Base-by-base conservation (phyloP, 2,888 invertebrate species). In the Drosophila nigricruria region DNA sequence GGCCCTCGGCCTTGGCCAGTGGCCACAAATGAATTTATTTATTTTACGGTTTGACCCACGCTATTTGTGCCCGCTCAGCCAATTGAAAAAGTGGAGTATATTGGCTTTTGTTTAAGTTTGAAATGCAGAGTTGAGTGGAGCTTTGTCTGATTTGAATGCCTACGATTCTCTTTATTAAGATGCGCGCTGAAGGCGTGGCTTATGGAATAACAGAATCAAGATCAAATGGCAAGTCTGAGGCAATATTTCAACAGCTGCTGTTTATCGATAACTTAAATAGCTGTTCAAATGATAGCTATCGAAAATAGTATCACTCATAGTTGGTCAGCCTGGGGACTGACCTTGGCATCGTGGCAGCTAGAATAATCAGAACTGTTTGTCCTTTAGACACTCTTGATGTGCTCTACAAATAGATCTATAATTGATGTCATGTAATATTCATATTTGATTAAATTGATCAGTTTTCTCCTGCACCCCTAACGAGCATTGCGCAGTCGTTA, bases 21-120 rank as follows among this genome's bases (percentile, higher is more conserved):
- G 61, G 81, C 82, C 81, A 73, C 86, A 86, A 88, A 88, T 88
- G 82, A 87, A 88, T 87, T 88, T 86, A 85, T 87, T 82, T 88
- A 73, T 70, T 78, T 73, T 77, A 85, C 79, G 68, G 70, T 73
- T 70, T 57, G 57, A 62, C 50, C 64, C 45, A 66, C 53, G 64
- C 34, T 16, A 23, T 27, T 8, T 16, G 23, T 52, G 50, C 50
- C 23, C 50, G 50, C 50, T 23, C 23, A 49, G 6, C 1, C 30
- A 30, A 14, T 30, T 6, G 1, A 2, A 20, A 8, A 3, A 3
- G 18, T 0, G 8, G 14, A 49, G 49, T 20, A 32, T 49, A 32
- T 32, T 34, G 50, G 18, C 6, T 49, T 5, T 27, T 10, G 27
- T 3, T 27, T 2, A 20, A 20, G 5, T 5, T 5, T 20, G 5